phyloP scores from a whole-genome alignment of 2,113 vertebrate species.

The Sardina pilchardus region DNA sequence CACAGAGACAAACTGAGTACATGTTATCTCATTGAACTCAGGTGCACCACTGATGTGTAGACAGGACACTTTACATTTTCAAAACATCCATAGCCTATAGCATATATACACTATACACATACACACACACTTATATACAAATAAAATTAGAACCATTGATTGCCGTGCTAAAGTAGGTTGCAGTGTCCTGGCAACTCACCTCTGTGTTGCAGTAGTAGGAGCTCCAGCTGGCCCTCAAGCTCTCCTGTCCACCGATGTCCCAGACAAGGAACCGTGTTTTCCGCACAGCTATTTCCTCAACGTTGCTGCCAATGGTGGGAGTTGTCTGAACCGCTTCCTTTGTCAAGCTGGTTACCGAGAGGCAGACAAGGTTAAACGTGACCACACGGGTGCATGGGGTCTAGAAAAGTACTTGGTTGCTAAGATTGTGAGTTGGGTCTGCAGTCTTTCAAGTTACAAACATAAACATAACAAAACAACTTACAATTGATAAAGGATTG shows the following conservation, averaged over 20 bases:
- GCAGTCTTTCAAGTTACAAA: not conserved
- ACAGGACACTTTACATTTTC: not conserved
- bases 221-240: constrained; percentile 76
- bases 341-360: constrained; percentile 67
- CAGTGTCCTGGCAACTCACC: constrained; percentile 58
- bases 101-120: too few relatives aligned
- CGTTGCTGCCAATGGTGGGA: constrained; percentile 82
- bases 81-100: not conserved
- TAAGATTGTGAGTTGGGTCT: not conserved
- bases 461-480: too few relatives aligned
- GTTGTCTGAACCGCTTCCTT: constrained; percentile 81
- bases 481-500: constrained; percentile 84
- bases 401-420: not conserved
- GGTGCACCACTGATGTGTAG: not conserved
- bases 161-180: too few relatives aligned
- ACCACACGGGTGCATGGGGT: not conserved
- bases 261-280: constrained; percentile 83
- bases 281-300: constrained; percentile 76
- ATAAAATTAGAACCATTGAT: too few relatives aligned
- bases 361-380: not conserved
- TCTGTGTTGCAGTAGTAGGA: constrained; percentile 80
- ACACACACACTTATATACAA: too few relatives aligned
- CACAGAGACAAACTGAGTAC: not conserved
- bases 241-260: constrained; percentile 83
- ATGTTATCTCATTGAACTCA: not conserved